These are phyloP conservation scores for Bombycilla garrulus DNA, from an alignment of 2,113 vertebrate genomes.

Conservation along the genomic window DNA sequence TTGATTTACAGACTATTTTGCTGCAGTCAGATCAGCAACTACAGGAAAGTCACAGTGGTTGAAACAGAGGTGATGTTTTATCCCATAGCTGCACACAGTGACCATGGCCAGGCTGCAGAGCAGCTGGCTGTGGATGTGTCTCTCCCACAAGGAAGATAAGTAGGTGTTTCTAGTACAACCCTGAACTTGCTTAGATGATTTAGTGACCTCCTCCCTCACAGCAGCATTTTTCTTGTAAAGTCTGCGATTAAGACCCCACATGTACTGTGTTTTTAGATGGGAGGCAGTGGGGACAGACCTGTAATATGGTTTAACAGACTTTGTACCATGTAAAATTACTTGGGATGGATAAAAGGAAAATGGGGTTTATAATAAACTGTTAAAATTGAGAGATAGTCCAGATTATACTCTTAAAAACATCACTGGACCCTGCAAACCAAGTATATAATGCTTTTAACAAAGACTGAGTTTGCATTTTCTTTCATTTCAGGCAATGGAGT, in stretches of 20 bases:
- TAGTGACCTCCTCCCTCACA: background rate
- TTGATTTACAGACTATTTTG: background rate
- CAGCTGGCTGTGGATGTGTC: fast-evolving
- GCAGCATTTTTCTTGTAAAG: background rate
- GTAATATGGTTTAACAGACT: background rate
- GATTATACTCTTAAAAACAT: background rate
- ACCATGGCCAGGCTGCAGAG: background rate
- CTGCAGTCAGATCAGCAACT: background rate
- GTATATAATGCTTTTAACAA: background rate
- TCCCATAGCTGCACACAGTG: background rate
- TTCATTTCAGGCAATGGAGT: conserved; percentile 56
- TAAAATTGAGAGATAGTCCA: background rate
- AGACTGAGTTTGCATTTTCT: background rate
- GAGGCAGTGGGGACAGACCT: fast-evolving
- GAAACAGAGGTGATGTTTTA: background rate
- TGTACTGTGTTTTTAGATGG: fast-evolving
- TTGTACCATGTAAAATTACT: background rate
- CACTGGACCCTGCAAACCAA: background rate
- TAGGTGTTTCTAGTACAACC: background rate
- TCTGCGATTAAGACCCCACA: background rate
- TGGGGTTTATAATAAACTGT: background rate
- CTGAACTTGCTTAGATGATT: background rate
- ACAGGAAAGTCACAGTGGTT: background rate
- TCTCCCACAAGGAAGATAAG: background rate
- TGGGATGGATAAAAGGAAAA: background rate